Evolutionary conservation across 2,113 vertebrate species (phyloP), one percentile per base, ranked within the genome.

Genomic region (Pollimyrus isidori): DNA sequence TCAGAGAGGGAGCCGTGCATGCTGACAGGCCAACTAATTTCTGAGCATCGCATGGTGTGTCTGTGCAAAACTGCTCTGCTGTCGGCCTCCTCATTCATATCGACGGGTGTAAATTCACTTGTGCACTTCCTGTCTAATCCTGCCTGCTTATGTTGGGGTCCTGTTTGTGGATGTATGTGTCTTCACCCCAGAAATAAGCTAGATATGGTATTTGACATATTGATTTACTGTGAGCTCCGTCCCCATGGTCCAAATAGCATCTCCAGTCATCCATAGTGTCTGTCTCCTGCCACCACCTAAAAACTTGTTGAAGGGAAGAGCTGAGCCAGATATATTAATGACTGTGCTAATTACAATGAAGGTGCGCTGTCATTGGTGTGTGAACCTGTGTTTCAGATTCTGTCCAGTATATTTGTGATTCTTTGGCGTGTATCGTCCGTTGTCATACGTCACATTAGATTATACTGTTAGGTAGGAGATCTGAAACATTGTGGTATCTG

Each of bases 11-110:
- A 92, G 92, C 87, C 91, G 93, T 93, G 93, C 92, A 93, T 93
- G 94, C 94, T 95, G 94, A 94, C 95, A 94, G 94, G 91, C 26
- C 91, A 91, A 93, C 94, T 96, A 95, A 95, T 93, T 92, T 93
- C 89, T 92, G 91, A 92, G 91, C 91, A 95, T 94, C 94, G 92
- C 92, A 90, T 90, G 92, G 91, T 92, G 50, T 90, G 92, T 94
- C 94, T 92, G 92, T 92, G 90, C 90, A 89, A 90, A 35, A 35
- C 50, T 86, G 90, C 89, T 91, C 92, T 93, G 94, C 93, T 94
- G 86, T 87, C n/a, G 85, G 89, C 87, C 80, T 48, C 91, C 80
- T 93, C 86, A 91, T 89, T 84, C 82, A 26, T 90, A 89, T 65
- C 58, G 52, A 69, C 19, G 90, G 89, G 30, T 73, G 23, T 86